phyloP scores from a whole-genome alignment of 2,888 invertebrate genomes.

The Carabus problematicus region DNA sequence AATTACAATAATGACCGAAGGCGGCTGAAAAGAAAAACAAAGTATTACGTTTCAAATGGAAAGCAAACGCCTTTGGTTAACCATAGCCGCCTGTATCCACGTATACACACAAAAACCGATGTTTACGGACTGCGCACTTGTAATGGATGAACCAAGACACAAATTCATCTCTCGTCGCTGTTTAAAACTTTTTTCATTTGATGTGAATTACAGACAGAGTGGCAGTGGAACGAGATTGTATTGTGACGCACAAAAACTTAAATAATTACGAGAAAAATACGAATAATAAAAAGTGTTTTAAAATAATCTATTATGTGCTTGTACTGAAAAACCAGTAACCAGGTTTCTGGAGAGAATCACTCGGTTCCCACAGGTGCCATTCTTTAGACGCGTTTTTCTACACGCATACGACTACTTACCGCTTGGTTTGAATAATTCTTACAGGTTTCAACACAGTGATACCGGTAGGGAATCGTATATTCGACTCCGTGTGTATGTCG shows the following conservation, averaged over 20 bases:
- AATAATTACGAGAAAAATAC: no score
- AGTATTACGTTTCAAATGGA: constrained; percentile 22
- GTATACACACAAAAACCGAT: constrained; percentile 22
- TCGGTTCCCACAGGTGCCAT: constrained; percentile 25
- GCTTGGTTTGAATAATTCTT: constrained; percentile 3
- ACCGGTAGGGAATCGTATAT: no score
- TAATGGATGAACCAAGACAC: constrained; percentile 32
- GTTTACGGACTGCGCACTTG: constrained; percentile 33
- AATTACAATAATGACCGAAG: constrained; percentile 39
- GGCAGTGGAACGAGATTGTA: no score
- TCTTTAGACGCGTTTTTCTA: constrained; percentile 19
- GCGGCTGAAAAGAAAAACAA: constrained; percentile 29
- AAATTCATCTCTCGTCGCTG: constrained; percentile 37
- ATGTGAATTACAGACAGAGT: not conserved
- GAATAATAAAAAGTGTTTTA: constrained; percentile 24
- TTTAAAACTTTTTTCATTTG: constrained; percentile 24
- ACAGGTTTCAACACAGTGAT: not conserved
- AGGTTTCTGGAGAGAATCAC: constrained; percentile 11
- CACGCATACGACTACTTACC: not conserved
- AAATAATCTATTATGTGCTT: constrained; percentile 40
- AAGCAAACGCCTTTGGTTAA: constrained; percentile 34
- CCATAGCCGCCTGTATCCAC: constrained; percentile 18
- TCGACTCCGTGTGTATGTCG: not conserved
- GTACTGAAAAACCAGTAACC: constrained; percentile 7
- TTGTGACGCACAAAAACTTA: no score